Conservation (phyloP, 1,140 invertebrate genomes). For the Phenacoccus solenopsis region DNA sequence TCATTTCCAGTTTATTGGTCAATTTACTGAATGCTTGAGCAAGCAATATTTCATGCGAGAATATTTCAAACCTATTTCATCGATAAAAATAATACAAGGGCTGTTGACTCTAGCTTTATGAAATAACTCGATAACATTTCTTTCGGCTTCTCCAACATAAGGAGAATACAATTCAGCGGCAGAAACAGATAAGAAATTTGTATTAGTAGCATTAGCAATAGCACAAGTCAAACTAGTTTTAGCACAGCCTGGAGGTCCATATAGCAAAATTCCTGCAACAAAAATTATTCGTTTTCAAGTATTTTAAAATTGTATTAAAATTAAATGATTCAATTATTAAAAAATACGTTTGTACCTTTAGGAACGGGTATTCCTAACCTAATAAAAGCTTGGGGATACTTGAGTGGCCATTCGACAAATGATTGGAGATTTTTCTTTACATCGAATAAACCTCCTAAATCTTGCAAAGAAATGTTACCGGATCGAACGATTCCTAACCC, state of each 20-base stretch:
- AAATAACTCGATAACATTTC: conserved; percentile 47
- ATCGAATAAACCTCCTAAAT: conserved; percentile 50
- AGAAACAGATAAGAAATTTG: conserved; percentile 47
- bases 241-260: conserved; percentile 63
- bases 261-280: conserved; percentile 47
- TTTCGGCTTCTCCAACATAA: conserved; percentile 52
- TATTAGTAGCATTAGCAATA: conserved; percentile 44
- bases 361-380: conserved; percentile 45
- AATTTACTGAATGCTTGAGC: too few relatives aligned
- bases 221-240: conserved; percentile 59
- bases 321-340: conserved; percentile 12
- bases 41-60: too few relatives aligned
- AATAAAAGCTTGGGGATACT: conserved; percentile 44
- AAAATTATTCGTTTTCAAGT: conserved; percentile 23
- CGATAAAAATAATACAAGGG: background rate
- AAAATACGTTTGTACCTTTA: conserved; percentile 33
- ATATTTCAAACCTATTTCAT: too few relatives aligned
- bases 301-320: conserved; percentile 4
- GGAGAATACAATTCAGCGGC: conserved; percentile 53
- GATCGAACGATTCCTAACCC: conserved; percentile 33
- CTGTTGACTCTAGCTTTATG: conserved; percentile 37
- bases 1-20: too few relatives aligned
- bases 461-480: conserved; percentile 35
- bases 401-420: conserved; percentile 49
- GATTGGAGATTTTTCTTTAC: conserved; percentile 48